Evolutionary conservation across 2,888 invertebrate genomes (phyloP).

Genomic region (Athalia rosae): DNA sequence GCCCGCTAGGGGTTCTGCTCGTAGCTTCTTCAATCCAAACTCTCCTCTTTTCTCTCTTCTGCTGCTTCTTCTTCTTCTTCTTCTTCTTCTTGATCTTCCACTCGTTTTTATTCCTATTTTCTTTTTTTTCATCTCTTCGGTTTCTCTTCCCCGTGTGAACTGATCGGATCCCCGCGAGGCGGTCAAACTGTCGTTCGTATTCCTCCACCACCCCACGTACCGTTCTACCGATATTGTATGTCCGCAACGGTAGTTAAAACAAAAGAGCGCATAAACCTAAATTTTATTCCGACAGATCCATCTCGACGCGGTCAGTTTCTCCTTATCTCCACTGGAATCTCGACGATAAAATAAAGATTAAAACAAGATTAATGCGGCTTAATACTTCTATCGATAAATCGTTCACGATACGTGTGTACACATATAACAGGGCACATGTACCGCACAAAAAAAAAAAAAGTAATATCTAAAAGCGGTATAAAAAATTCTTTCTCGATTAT

Average conservation of each 20-base stretch:
- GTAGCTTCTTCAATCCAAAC: slow-evolving; percentile 58
- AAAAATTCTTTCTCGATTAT: no score
- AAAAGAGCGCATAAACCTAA: slow-evolving; percentile 32
- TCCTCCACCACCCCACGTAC: neutral
- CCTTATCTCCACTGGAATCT: no score
- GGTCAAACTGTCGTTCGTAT: slow-evolving; percentile 34
- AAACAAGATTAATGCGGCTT: slow-evolving; percentile 30
- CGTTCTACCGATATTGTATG: neutral
- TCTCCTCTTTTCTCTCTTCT: slow-evolving; percentile 2
- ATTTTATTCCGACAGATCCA: slow-evolving; percentile 35
- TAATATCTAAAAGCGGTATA: no score
- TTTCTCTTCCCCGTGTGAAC: slow-evolving; percentile 29
- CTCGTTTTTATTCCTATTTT: neutral
- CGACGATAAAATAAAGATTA: neutral
- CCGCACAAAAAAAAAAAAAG: no score
- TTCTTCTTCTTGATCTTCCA: neutral
- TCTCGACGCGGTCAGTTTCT: neutral
- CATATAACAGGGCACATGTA: neutral
- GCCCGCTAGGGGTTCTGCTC: slow-evolving; percentile 68
- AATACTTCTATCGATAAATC: neutral
- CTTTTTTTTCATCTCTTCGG: neutral
- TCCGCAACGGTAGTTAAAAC: slow-evolving; percentile 30
- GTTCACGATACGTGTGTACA: neutral
- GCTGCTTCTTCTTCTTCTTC: neutral
- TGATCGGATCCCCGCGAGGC: slow-evolving; percentile 26